These are phyloP conservation scores for Boloria selene DNA, from an alignment of 2,888 invertebrate species.

Conservation along the genomic window DNA sequence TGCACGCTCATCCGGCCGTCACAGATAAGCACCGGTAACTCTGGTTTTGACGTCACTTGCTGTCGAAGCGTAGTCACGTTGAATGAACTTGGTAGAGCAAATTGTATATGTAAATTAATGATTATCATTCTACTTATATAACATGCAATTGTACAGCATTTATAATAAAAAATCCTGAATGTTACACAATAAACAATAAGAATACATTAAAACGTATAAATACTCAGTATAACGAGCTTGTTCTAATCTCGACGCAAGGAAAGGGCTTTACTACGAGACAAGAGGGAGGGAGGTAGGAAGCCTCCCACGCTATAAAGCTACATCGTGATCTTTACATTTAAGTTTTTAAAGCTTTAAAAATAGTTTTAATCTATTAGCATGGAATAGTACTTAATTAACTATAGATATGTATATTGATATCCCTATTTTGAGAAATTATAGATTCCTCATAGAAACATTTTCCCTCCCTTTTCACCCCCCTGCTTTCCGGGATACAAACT, in stretches of 20 bases:
- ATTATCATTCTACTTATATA: no score
- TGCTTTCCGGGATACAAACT: no score
- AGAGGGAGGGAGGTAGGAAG: conserved; percentile 27
- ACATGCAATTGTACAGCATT: no score
- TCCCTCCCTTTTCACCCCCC: no score
- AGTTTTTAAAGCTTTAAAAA: conserved; percentile 15
- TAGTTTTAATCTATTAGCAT: not conserved
- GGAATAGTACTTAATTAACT: no score
- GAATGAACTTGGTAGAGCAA: conserved; percentile 1
- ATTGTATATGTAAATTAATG: not conserved
- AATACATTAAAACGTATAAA: conserved; percentile 15
- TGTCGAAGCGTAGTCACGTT: conserved; percentile 9
- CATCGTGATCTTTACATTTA: conserved; percentile 15
- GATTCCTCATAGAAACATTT: no score
- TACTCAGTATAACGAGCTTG: conserved; percentile 23
- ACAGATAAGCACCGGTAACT: conserved; percentile 66
- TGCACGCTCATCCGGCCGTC: conserved; percentile 74
- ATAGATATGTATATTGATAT: no score
- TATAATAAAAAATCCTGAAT: no score
- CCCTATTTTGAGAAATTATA: no score
- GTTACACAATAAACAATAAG: not conserved
- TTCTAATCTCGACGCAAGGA: conserved; percentile 33
- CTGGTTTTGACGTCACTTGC: conserved; percentile 55
- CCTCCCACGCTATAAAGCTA: conserved; percentile 22
- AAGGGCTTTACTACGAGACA: conserved; percentile 41